Evolutionary conservation across 2,797 vertebrate species (phyloP), one percentile per base, ranked within the genome.

Genomic region (Thaleichthys pacificus): DNA sequence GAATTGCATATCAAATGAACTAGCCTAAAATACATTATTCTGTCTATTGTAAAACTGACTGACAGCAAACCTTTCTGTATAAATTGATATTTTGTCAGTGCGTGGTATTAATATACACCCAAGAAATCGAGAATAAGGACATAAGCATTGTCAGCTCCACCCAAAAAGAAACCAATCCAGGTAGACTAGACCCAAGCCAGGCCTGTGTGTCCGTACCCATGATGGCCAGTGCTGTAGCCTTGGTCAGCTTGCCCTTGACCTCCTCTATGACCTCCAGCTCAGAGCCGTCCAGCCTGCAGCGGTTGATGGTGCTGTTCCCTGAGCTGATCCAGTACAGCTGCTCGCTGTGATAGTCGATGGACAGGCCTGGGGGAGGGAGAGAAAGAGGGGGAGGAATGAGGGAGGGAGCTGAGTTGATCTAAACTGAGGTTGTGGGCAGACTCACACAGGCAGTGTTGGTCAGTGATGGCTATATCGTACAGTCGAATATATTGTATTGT

Each of bases 291-390:
- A 99, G 84, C 82, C 93, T 92, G 82, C 97, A 99, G 70, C 91
- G 92, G 80, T 91, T 97, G 85, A 99, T 95, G 73, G 96, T 97
- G 87, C 95, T 86, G 0, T 96, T 96, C 68, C 95, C 94, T 5
- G 97, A 97, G 88, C 96, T 99, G 92, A 99, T 95, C 97, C 97
- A 99, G 89, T 99, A 99, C 12, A 99, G 89, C 60, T 95, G 96
- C 85, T 91, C 93, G 51, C 93, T 93, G 0, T 95, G 90, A 84
- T 93, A 99, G 88, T 99, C 97, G 6, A 99, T 96, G 11, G 97
- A 97, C 79, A 99, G 90, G 15, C 97, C 97, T 99, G 82, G 28
- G 26, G 69, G 81, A 77, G 68, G 71, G 58, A 26, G 6, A 64
- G 19, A n/a, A 3, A 61, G 11, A 69, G n/a, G 35, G 15, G 30